Percentiles rank a stretch among this genome's conserved stretches.
Evolutionary conservation across 2,113 vertebrate species (phyloP).

Genomic region (Salminus brasiliensis): DNA sequence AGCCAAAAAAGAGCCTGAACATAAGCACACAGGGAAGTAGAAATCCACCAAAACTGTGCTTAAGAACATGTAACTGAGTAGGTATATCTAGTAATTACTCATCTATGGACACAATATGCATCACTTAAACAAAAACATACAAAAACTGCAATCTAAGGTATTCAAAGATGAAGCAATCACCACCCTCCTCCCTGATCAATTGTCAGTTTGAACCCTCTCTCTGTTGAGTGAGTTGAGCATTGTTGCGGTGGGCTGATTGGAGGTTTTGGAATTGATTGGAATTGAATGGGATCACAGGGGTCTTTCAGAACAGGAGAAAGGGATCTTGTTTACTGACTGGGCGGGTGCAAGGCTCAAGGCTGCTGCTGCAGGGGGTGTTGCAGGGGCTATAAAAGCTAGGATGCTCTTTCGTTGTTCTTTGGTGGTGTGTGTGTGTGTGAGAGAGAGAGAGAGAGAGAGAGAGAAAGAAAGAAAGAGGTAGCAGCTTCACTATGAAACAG

Average conservation of each 20-base stretch:
- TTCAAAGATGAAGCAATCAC: not conserved
- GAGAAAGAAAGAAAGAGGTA: conserved; percentile 11
- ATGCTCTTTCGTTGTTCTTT: not conserved
- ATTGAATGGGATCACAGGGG: conserved; percentile 20
- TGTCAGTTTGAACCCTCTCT: conserved; percentile 13
- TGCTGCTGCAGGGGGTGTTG: not conserved
- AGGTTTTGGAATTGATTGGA: conserved; percentile 30
- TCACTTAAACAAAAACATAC: too few species aligned
- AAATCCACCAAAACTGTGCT: too few species aligned
- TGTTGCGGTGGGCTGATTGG: conserved; percentile 11
- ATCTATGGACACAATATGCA: too few species aligned
- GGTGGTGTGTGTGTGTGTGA: conserved; percentile 1
- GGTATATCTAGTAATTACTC: too few species aligned
- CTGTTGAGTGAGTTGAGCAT: not conserved
- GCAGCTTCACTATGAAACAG: conserved; percentile 64
- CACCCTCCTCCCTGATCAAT: conserved; percentile 25
- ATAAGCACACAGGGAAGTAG: too few species aligned
- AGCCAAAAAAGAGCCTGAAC: too few species aligned
- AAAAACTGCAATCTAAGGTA: not conserved
- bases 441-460: not conserved
- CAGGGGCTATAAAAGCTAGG: conserved; percentile 24
- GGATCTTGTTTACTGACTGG: conserved; percentile 41
- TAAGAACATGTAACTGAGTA: too few species aligned
- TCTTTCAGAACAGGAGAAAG: conserved; percentile 9
- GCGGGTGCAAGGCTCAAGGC: conserved; percentile 17